Evolutionary conservation across 2,113 vertebrate species (phyloP).

Genomic region (Melanotaenia duboulayi): DNA sequence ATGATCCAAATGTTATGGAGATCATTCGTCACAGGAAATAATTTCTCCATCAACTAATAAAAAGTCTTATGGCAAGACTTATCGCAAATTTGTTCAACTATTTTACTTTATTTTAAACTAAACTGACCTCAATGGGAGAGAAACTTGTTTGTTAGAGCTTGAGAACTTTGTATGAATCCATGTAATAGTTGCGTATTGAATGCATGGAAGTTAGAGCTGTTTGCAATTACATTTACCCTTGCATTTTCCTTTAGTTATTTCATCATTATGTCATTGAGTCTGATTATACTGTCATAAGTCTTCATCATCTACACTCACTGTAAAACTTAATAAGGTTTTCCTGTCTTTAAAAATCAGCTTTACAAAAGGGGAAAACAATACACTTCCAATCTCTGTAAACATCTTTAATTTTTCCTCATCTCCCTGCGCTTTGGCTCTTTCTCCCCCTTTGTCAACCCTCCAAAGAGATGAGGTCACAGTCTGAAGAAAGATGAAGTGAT

Average conservation of each 20-base stretch:
- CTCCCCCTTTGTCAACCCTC: constrained; percentile 30
- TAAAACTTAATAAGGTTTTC: too few relatives aligned
- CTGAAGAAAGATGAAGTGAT: constrained; percentile 73
- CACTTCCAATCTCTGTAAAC: not conserved
- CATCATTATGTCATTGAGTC: too few relatives aligned
- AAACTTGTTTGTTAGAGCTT: not conserved
- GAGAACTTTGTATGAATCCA: not conserved
- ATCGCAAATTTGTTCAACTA: not conserved
- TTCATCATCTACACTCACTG: too few relatives aligned
- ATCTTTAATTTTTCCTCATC: constrained; percentile 10
- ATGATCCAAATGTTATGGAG: not conserved
- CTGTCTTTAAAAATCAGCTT: not conserved
- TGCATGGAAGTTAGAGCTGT: not conserved
- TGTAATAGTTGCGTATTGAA: not conserved
- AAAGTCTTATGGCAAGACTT: not conserved
- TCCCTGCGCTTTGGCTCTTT: constrained; percentile 1
- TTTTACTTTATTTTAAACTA: not conserved
- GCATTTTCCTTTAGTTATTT: too few relatives aligned
- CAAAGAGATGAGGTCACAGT: constrained; percentile 77
- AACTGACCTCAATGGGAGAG: not conserved
- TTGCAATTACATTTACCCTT: not conserved
- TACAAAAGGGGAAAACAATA: not conserved
- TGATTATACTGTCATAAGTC: too few relatives aligned
- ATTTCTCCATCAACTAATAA: not conserved
- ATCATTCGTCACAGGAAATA: not conserved